phyloP scores from a whole-genome alignment of 2,113 vertebrate species.

The Pomatorhinus ruficollis region DNA sequence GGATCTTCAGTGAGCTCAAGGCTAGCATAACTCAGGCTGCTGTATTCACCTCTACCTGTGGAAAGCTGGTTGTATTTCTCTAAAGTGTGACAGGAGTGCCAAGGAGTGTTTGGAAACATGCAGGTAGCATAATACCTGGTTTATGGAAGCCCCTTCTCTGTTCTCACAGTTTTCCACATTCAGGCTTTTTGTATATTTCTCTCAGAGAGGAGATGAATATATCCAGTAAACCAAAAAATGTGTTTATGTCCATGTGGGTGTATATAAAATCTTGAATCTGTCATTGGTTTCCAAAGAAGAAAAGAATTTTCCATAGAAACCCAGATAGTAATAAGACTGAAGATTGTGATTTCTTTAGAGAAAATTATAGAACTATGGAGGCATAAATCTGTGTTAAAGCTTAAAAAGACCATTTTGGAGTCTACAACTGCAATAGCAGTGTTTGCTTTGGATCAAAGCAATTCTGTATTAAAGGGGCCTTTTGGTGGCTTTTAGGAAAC shows the following conservation, averaged over 20 bases:
- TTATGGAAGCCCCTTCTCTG: neutral
- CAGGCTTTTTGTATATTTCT: neutral
- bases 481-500: neutral
- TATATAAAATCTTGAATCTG: slow-evolving; percentile 1
- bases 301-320: slow-evolving; percentile 44
- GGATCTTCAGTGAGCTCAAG: neutral
- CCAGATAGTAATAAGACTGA: neutral
- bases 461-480: neutral
- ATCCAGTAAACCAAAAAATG: neutral
- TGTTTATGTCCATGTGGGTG: neutral
- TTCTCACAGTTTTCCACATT: neutral
- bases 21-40: neutral
- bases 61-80: neutral
- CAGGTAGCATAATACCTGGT: neutral
- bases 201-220: neutral
- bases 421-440: neutral
- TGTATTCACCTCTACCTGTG: neutral
- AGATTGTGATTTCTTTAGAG: neutral
- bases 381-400: neutral
- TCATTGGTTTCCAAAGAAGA: slow-evolving; percentile 12
- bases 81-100: neutral
- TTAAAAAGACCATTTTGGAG: neutral
- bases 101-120: neutral
- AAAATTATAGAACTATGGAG: neutral
- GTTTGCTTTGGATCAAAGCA: neutral